A percentile compares a stretch with the other conserved stretches of the same genome.
These are phyloP conservation scores for Hemistola chrysoprasaria DNA, from an alignment of 2,888 invertebrate species.

Conservation along the genomic window DNA sequence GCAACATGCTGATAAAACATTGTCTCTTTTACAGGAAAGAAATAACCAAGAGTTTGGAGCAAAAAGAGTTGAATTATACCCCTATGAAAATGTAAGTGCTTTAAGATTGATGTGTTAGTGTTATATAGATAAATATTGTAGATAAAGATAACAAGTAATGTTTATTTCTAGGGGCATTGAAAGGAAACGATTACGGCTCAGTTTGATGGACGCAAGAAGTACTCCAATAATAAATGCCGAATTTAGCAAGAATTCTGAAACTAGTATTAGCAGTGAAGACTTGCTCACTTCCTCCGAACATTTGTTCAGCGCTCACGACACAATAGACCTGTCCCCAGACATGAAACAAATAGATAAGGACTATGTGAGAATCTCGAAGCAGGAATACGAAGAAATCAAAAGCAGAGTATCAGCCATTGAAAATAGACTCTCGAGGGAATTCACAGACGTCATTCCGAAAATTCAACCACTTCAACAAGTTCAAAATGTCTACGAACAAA, in stretches of 20 bases:
- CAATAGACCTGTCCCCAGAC: constrained; percentile 67
- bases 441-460: constrained; percentile 74
- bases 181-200: constrained; percentile 71
- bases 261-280: constrained; percentile 71
- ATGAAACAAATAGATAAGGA: constrained; percentile 75
- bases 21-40: constrained; percentile 80
- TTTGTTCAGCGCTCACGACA: constrained; percentile 70
- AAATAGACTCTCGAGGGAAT: constrained; percentile 86
- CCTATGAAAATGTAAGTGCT: constrained; percentile 83
- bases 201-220: constrained; percentile 69
- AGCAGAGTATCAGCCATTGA: constrained; percentile 88
- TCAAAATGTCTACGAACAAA: constrained; percentile 88
- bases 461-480: constrained; percentile 84
- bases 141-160: too few relatives aligned
- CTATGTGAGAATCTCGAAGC: constrained; percentile 87
- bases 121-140: too few relatives aligned
- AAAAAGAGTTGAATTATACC: constrained; percentile 82
- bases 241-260: constrained; percentile 64
- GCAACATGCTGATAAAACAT: constrained; percentile 6
- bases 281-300: constrained; percentile 67
- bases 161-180: constrained; percentile 64
- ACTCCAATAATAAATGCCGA: constrained; percentile 65
- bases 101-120: too few relatives aligned
- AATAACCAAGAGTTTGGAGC: constrained; percentile 82
- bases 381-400: constrained; percentile 90